A percentile compares a stretch with the other conserved stretches of the same genome.
Conservation (phyloP, 2,797 vertebrate species). For the Lutra lutra region DNA sequence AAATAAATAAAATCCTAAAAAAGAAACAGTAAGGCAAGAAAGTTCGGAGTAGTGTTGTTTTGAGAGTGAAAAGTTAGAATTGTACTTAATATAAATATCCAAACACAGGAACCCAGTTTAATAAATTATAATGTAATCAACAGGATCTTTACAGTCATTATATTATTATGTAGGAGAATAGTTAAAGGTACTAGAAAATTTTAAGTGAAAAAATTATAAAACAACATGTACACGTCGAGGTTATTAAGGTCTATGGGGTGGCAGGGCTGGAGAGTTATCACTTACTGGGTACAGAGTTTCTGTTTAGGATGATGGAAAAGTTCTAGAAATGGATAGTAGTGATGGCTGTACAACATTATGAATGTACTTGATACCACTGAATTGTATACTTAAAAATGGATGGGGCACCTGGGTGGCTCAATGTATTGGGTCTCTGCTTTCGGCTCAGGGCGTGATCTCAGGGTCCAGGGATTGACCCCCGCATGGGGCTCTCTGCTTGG, state of each 20-base stretch:
- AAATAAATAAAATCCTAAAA: background rate
- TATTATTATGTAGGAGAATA: background rate
- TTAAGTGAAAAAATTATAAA: background rate
- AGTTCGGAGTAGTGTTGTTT: background rate
- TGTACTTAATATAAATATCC: background rate
- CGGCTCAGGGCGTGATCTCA: no score
- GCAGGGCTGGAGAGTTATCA: background rate
- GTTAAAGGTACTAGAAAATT: background rate
- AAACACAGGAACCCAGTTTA: background rate
- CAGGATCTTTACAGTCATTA: background rate
- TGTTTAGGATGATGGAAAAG: background rate
- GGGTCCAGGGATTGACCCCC: no score
- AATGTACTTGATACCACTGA: background rate
- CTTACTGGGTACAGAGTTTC: background rate
- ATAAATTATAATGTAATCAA: background rate
- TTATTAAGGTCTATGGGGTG: background rate
- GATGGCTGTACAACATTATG: background rate
- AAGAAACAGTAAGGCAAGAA: background rate
- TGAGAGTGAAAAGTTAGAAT: background rate
- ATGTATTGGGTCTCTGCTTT: no score
- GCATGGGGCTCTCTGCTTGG: no score
- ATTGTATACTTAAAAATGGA: background rate
- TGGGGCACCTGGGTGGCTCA: no score
- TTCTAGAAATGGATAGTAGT: background rate
- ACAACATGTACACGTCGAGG: background rate